phyloP scores from a whole-genome alignment of 2,797 vertebrate species.

The Geotria australis region DNA sequence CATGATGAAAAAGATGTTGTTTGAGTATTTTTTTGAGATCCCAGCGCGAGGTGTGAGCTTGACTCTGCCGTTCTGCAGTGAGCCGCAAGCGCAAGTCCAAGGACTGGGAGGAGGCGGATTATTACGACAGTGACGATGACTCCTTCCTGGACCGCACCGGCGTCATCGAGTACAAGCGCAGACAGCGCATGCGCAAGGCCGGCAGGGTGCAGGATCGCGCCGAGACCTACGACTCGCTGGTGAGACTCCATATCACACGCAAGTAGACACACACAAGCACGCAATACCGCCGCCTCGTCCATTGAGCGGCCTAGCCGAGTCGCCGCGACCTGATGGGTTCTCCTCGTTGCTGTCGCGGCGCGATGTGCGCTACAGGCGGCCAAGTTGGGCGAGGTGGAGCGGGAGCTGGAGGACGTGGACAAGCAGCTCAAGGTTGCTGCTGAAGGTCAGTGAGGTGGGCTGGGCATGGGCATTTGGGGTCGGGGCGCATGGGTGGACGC shows the following conservation, averaged over 20 bases:
- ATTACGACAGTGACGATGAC: slow-evolving; percentile 88
- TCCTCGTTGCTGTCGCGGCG: too few species aligned
- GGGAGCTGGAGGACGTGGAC: slow-evolving; percentile 16
- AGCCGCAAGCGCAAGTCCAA: slow-evolving; percentile 81
- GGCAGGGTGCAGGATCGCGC: slow-evolving; percentile 64
- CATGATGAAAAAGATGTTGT: too few species aligned
- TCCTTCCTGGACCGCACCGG: slow-evolving; percentile 82
- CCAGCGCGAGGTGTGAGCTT: too few species aligned
- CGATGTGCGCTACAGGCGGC: slow-evolving; percentile 15
- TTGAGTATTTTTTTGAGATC: too few species aligned
- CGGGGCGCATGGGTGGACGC: neutral
- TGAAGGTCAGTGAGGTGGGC: slow-evolving; percentile 19
- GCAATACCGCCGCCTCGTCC: too few species aligned
- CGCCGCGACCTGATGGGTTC: too few species aligned
- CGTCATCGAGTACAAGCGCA: slow-evolving; percentile 58
- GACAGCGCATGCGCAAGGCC: slow-evolving; percentile 72
- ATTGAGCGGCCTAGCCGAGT: too few species aligned
- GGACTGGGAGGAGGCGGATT: slow-evolving; percentile 94
- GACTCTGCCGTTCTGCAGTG: slow-evolving; percentile 13
- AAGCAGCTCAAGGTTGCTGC: slow-evolving; percentile 29
- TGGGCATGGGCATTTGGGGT: neutral
- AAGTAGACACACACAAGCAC: neutral
- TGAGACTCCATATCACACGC: slow-evolving; percentile 14
- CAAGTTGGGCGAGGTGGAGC: slow-evolving; percentile 23
- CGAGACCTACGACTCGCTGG: slow-evolving; percentile 62